Conservation (phyloP, 2,888 invertebrate genomes). For the Trissolcus brochymenae region DNA sequence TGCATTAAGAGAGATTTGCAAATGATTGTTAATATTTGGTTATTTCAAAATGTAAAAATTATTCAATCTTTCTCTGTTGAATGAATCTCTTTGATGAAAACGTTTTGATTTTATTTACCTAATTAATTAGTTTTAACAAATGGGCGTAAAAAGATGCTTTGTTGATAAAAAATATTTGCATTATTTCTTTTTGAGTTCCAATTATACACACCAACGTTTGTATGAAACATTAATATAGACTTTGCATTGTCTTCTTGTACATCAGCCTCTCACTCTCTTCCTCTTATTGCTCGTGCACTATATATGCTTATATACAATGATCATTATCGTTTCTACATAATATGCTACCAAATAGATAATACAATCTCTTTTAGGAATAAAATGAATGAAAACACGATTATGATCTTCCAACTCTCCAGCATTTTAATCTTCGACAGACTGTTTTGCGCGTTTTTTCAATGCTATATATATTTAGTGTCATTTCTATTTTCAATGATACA, state of each 20-base stretch:
- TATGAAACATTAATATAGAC: constrained; percentile 33
- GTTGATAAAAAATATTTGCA: constrained; percentile 25
- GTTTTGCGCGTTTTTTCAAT: constrained; percentile 22
- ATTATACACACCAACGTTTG: constrained; percentile 12
- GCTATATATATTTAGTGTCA: neutral
- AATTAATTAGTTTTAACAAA: too few relatives aligned
- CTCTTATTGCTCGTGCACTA: constrained; percentile 51
- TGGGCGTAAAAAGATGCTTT: constrained; percentile 11
- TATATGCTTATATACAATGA: constrained; percentile 37
- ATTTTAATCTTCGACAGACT: constrained; percentile 28
- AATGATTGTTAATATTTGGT: too few relatives aligned
- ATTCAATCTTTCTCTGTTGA: too few relatives aligned
- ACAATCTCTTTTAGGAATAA: constrained; percentile 27
- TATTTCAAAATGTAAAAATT: too few relatives aligned
- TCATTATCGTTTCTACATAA: constrained; percentile 31
- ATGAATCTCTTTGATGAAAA: too few relatives aligned
- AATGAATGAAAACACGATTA: constrained; percentile 30
- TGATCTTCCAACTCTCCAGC: constrained; percentile 49
- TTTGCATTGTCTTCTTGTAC: constrained; percentile 44
- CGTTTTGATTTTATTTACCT: too few relatives aligned
- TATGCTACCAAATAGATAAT: constrained; percentile 27
- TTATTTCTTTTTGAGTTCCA: constrained; percentile 15
- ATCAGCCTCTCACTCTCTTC: constrained; percentile 54
- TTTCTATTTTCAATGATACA: neutral
- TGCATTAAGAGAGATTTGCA: too few relatives aligned